Conservation (phyloP, 2,797 vertebrate genomes). For the Decapterus maruadsi region DNA sequence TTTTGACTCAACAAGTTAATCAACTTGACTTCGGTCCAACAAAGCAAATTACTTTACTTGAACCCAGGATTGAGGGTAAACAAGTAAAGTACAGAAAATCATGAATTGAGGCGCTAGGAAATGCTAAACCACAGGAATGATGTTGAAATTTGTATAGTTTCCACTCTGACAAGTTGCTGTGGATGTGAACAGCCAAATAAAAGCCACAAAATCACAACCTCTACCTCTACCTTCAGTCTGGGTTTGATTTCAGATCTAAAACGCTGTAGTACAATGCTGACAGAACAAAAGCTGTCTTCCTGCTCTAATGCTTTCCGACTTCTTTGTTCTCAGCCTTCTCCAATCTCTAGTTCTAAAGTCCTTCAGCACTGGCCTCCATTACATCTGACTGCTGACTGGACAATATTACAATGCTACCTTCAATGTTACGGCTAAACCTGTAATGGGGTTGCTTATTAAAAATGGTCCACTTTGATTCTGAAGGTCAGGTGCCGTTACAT, state of each 20-base stretch:
- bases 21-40: background rate
- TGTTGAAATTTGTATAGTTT: background rate
- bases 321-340: background rate
- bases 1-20: background rate
- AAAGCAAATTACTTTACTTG: background rate
- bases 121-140: background rate
- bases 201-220: background rate
- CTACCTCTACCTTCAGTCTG: background rate
- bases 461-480: conserved; percentile 22
- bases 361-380: conserved; percentile 43
- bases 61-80: background rate
- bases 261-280: background rate
- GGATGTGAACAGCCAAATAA: background rate
- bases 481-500: conserved; percentile 29
- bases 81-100: background rate
- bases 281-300: background rate
- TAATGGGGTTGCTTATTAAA: conserved; percentile 30
- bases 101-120: background rate
- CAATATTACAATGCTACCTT: conserved; percentile 36
- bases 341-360: conserved; percentile 23
- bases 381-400: conserved; percentile 40
- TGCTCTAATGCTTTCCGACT: background rate
- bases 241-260: conserved; percentile 2
- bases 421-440: conserved; percentile 25
- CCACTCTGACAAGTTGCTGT: background rate